Percentiles rank a stretch among this genome's conserved stretches.
phyloP scores from a whole-genome alignment of 2,113 vertebrate species.

The Delphinus delphis region DNA sequence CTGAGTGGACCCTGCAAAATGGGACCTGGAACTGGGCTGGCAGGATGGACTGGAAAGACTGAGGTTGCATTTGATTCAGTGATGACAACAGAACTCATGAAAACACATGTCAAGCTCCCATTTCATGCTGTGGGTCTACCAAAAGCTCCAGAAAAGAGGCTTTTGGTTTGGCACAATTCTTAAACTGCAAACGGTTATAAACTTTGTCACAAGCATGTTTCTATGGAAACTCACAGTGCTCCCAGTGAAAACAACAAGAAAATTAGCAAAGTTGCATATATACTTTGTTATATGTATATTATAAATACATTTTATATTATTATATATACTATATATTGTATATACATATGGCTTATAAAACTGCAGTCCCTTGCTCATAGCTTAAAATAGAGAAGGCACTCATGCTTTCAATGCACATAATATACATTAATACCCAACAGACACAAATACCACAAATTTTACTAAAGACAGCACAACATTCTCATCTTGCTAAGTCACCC shows the following conservation, averaged over 20 bases:
- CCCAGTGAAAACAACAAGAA: not conserved
- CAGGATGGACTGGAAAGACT: not conserved
- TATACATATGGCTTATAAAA: not conserved
- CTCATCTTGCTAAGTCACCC: not conserved
- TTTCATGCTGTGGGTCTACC: not conserved
- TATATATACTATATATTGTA: not conserved
- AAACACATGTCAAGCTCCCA: not conserved
- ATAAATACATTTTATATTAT: not conserved
- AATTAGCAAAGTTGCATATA: not conserved
- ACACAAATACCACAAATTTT: slow-evolving; percentile 31
- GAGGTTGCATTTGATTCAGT: not conserved
- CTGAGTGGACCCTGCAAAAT: not conserved
- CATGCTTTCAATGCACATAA: not conserved
- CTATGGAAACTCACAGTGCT: not conserved
- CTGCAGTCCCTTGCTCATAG: not conserved
- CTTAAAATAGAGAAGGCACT: not conserved
- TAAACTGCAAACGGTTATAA: not conserved
- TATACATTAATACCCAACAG: not conserved
- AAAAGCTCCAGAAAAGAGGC: not conserved
- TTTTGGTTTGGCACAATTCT: not conserved
- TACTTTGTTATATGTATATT: not conserved
- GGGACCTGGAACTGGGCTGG: not conserved
- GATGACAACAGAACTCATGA: not conserved
- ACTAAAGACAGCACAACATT: not conserved
- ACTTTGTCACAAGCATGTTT: not conserved